Evolutionary conservation across 2,888 invertebrate species (phyloP).

Genomic region (Microctonus hyperodae): DNA sequence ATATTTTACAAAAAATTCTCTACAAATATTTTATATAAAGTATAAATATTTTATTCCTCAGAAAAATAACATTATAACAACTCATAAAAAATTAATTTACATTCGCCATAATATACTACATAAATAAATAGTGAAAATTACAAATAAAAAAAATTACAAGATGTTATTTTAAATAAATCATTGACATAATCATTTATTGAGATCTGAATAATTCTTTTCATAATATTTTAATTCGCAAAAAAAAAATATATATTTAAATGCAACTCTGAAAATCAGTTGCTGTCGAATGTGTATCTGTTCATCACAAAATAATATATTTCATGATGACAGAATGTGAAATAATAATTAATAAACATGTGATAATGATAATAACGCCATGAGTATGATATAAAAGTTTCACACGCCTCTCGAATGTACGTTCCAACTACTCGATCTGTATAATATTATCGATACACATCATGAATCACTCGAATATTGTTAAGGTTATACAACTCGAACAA

Average conservation of each 20-base stretch:
- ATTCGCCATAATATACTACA: no score
- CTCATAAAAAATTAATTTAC: no score
- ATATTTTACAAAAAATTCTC: no score
- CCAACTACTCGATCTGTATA: not conserved
- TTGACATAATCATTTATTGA: no score
- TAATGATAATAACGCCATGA: not conserved
- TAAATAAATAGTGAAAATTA: no score
- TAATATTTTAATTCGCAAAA: no score
- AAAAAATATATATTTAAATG: not conserved
- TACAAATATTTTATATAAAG: no score
- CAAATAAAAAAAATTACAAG: no score
- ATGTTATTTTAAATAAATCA: no score
- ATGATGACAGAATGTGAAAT: constrained; percentile 49
- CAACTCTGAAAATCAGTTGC: not conserved
- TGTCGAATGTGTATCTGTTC: constrained; percentile 23
- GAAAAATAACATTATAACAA: no score
- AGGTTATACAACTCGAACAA: not conserved
- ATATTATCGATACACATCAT: constrained; percentile 33
- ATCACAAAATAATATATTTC: constrained; percentile 49
- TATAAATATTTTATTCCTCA: no score
- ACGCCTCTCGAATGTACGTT: constrained; percentile 56
- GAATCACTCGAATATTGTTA: constrained; percentile 37
- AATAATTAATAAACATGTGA: constrained; percentile 25
- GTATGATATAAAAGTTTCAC: constrained; percentile 45
- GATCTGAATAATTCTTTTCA: no score